phyloP scores from a whole-genome alignment of 30 jellyfish, hydroid and myxozoan species.

The Turritopsis dohrnii region DNA sequence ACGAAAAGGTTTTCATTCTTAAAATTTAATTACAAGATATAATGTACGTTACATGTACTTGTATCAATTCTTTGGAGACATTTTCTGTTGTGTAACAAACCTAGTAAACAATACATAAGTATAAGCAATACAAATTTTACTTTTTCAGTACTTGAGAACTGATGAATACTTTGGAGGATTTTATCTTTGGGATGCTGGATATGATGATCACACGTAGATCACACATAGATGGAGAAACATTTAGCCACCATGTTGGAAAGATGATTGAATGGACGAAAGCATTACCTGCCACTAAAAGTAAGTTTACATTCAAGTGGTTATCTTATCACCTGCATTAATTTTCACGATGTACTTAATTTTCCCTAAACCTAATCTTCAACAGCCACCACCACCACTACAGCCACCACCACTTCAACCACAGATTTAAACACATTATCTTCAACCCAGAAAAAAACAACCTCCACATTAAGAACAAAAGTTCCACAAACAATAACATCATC shows the following conservation, averaged over 20 bases:
- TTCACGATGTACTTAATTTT: too few relatives aligned
- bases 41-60: neutral
- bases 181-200: conserved; percentile 15
- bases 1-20: neutral
- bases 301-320: neutral
- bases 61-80: too few relatives aligned
- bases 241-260: neutral
- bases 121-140: too few relatives aligned
- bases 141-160: neutral
- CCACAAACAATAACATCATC: neutral
- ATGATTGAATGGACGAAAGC: neutral
- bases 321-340: neutral
- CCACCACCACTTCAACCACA: conserved; percentile 4
- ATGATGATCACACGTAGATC: neutral
- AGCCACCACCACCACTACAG: conserved; percentile 5
- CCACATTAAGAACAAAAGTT: neutral
- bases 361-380: neutral
- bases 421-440: neutral
- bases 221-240: conserved; percentile 5
- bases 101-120: too few relatives aligned
- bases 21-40: neutral
- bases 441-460: neutral
- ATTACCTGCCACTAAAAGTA: neutral
- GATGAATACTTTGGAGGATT: neutral
- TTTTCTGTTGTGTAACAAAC: too few relatives aligned